Evolutionary conservation across 2,888 invertebrate genomes (phyloP), one percentile per base, ranked within the genome.

Genomic region (Trisateles emortualis): DNA sequence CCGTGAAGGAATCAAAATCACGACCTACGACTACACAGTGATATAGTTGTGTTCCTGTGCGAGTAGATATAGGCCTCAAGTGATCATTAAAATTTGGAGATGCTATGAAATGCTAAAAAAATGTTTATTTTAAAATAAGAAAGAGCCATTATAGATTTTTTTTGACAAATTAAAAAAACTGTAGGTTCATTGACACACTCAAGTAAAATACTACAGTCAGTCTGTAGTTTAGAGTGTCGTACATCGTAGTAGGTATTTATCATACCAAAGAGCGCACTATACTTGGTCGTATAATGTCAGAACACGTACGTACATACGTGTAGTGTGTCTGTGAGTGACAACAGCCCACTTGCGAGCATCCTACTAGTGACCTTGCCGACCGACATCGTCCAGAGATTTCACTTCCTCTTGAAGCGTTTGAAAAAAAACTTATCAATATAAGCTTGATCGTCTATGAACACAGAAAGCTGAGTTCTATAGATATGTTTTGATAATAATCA

Each of bases 291-390:
- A 69, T 49, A 33, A 14, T 56, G 8, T 14, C 42, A 32, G n/a
- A 46, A 45, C 38, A 30, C 65, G 48, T 51, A 55, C 61, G 49
- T 59, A 59, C 67, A 60, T 54, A 60, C 63, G 44, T 53, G 71
- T 61, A 35, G 26, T 19, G 43, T 56, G 58, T 50, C 51, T 53
- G 65, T 64, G 74, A 72, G 73, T 74, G 78, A 79, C 78, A 75
- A 77, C 83, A 87, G 83, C 87, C 88, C 86, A 88, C 81, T 88
- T 88, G 86, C 80, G 77, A 84, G 85, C 88, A 91, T 92, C 91
- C 91, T 92, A 86, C 84, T 88, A 47, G 83, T 86, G 90, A 89
- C 91, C 91, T 90, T 90, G 88, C 77, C 88, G 90, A 82, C 91
- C 85, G 83, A 90, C 89, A 88, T 89, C 77, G 76, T 75, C 77